Evolutionary conservation across 2,797 vertebrate genomes (phyloP).

Genomic region (Acrossocheilus fasciatus): DNA sequence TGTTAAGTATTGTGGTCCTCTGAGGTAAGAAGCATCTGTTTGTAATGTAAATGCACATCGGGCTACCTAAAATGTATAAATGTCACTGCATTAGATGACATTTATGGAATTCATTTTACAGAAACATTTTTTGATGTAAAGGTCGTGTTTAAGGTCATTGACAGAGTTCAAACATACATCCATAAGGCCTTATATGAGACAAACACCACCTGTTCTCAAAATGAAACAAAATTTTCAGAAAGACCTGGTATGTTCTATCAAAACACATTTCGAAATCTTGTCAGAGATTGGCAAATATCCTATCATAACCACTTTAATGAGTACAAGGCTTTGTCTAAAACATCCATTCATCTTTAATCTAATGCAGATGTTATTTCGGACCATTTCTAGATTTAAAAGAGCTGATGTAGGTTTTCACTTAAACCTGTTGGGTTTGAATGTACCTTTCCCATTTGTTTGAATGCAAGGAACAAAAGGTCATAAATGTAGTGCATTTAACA

Average conservation of each 20-base stretch:
- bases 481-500: not conserved
- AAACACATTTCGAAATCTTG: constrained; percentile 17
- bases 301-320: not conserved
- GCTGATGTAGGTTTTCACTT: not conserved
- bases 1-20: not conserved
- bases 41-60: not conserved
- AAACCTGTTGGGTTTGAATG: constrained; percentile 8
- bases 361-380: not conserved
- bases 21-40: constrained; percentile 6
- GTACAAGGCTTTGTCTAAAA: constrained; percentile 12
- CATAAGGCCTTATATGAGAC: not conserved
- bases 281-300: constrained; percentile 8
- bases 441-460: not conserved
- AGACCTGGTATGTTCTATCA: constrained; percentile 15
- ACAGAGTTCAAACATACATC: not conserved
- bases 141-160: not conserved
- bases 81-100: not conserved
- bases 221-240: not conserved
- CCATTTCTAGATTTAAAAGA: not conserved
- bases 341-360: not conserved
- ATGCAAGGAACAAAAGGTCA: not conserved
- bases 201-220: not conserved
- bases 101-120: not conserved
- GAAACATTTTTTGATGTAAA: not conserved
- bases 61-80: not conserved